Conservation (phyloP, 1,140 invertebrate species). For the Drosophila lowei region DNA sequence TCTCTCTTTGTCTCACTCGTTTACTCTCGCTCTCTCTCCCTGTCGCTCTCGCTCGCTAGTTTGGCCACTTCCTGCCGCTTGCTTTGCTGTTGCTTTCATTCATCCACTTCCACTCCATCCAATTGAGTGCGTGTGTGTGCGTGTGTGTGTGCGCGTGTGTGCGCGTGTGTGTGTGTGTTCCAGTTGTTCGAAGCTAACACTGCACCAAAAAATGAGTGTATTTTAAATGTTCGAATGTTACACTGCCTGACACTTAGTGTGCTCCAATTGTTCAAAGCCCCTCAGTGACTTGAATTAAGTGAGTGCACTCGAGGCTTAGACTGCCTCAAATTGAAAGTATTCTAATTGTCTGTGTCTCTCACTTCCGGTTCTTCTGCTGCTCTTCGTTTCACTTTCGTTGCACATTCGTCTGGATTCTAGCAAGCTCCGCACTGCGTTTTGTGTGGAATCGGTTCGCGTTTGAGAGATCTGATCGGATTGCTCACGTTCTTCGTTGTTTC, state of each 20-base stretch:
- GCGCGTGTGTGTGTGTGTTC: slow-evolving; percentile 12
- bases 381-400: neutral
- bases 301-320: too few relatives aligned
- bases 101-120: too few relatives aligned
- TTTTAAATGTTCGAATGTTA: too few relatives aligned
- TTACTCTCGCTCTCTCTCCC: slow-evolving; percentile 3
- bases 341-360: slow-evolving; percentile 8
- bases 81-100: too few relatives aligned
- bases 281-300: too few relatives aligned
- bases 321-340: too few relatives aligned
- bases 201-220: neutral
- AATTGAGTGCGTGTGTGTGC: slow-evolving; percentile 12
- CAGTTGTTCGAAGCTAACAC: slow-evolving; percentile 30
- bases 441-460: slow-evolving; percentile 13
- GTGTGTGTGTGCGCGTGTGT: slow-evolving; percentile 1
- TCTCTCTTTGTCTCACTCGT: slow-evolving; percentile 14
- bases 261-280: too few relatives aligned
- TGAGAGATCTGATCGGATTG: neutral
- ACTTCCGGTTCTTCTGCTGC: slow-evolving; percentile 33
- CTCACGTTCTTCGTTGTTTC: slow-evolving; percentile 70
- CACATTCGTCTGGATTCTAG: too few relatives aligned
- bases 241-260: too few relatives aligned
- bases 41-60: too few relatives aligned
- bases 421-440: neutral
- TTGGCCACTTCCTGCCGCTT: too few relatives aligned